Evolutionary conservation across 2,113 vertebrate genomes (phyloP).

Genomic region (Aphyosemion australe): DNA sequence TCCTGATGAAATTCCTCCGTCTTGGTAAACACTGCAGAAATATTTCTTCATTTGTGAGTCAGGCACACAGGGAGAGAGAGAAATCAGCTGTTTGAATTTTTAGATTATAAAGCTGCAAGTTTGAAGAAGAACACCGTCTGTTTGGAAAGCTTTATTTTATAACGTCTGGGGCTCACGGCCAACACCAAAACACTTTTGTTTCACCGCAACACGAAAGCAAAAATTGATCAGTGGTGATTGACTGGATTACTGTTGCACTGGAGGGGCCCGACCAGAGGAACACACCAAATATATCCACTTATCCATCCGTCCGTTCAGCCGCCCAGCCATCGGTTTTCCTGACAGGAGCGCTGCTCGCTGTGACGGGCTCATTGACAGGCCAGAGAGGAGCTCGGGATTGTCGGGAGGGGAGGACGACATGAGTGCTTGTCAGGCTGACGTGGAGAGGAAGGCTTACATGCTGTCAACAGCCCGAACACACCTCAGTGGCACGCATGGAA

Average conservation of each 20-base stretch:
- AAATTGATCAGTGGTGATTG: constrained; percentile 54
- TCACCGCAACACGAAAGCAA: constrained; percentile 30
- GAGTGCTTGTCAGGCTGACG: constrained; percentile 44
- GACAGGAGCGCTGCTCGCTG: constrained; percentile 43
- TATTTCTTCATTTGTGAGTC: constrained; percentile 23
- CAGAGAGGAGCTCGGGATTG: constrained; percentile 32
- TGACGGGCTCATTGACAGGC: constrained; percentile 58
- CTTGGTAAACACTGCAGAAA: constrained; percentile 4
- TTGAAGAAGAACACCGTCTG: constrained; percentile 6
- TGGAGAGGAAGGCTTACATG: constrained; percentile 21
- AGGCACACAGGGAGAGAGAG: background rate
- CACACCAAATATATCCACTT: constrained; percentile 39
- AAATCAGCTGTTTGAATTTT: constrained; percentile 19
- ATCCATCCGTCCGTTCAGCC: constrained; percentile 39
- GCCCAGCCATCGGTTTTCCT: constrained; percentile 32
- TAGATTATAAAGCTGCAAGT: constrained; percentile 25
- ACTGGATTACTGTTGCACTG: constrained; percentile 38
- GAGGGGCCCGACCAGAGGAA: constrained; percentile 11
- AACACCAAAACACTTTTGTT: constrained; percentile 37
- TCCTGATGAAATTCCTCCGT: constrained; percentile 6
- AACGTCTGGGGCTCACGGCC: constrained; percentile 28
- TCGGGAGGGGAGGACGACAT: constrained; percentile 35
- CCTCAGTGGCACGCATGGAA: constrained; percentile 50
- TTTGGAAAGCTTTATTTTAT: constrained; percentile 28
- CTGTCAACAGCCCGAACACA: constrained; percentile 37